phyloP scores from a whole-genome alignment of 2,113 vertebrate species.

The Corythornis vintsioides region DNA sequence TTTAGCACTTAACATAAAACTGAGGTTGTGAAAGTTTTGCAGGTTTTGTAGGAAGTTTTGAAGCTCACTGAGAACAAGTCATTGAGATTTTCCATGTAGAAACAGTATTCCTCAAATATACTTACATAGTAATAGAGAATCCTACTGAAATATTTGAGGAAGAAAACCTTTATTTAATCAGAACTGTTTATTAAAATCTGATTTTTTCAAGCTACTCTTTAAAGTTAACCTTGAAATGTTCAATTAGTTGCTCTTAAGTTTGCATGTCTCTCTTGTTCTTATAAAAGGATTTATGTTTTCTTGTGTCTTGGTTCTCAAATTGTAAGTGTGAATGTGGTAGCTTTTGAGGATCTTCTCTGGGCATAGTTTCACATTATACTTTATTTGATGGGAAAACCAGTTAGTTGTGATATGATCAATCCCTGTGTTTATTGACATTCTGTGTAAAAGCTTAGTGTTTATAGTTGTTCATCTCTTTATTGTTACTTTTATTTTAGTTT shows the following conservation, averaged over 20 bases:
- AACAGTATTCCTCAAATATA: background rate
- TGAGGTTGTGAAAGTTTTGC: background rate
- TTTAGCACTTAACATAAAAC: background rate
- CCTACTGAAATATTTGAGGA: background rate
- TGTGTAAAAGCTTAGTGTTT: background rate
- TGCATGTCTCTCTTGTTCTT: background rate
- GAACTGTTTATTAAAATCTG: background rate
- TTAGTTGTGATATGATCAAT: background rate
- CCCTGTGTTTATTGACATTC: background rate
- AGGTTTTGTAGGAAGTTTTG: background rate
- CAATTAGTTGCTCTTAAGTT: background rate
- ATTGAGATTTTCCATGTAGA: background rate
- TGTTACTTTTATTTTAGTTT: conserved; percentile 75
- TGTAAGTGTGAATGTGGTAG: background rate
- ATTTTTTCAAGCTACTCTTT: background rate
- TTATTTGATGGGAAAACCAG: background rate
- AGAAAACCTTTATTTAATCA: background rate
- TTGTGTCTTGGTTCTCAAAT: background rate
- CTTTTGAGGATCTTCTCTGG: background rate
- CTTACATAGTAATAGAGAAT: background rate
- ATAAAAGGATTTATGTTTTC: background rate
- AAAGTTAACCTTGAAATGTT: background rate
- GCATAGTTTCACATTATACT: background rate
- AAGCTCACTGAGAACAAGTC: background rate
- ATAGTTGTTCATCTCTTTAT: background rate